Base-by-base conservation (phyloP, 2,797 vertebrate species). In the Epinephelus coioides region DNA sequence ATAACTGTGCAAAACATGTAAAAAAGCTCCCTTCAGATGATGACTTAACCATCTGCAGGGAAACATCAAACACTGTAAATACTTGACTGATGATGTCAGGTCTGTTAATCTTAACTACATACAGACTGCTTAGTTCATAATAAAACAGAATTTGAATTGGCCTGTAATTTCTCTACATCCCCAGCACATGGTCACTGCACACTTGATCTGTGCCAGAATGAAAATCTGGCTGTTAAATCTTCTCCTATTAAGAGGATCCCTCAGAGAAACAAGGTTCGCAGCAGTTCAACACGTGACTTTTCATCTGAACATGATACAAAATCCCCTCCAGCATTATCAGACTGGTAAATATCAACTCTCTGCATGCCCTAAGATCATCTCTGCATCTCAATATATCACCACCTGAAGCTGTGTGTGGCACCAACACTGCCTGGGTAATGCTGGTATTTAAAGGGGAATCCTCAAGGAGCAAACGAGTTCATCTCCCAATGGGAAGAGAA, bases 401-500 rank as follows among this genome's bases (percentile, higher is more conserved):
- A 81, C 81, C 84, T 78, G 67, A 73, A 82, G 82, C 82, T 61
- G 78, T 79, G 72, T 7, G 4, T 73, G 83, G 80, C 76, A 73
- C 76, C 19, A 7, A 6, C 13, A 12, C 51, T 72, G 78, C 64
- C 78, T 79, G 27, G 15, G 13, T 66, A 74, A 69, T 34, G 77
- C 55, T 88, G 86, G 43, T 73, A 83, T 86, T 88, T 86, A 80
- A 30, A 85, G 34, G 55, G 44, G 23, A 76, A 67, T 79, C 76
- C 81, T 80, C 19, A 38, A 81, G 73, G 78, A 81, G 76, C 59
- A 69, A 63, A 83, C 25, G 21, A 67, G 53, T 54, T 54, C 30
- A 62, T 62, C 61, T 51, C 74, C 46, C 79, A 44, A 6, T 1
- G 15, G 61, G 78, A 30, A 19, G n/a, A 27, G 50, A 10, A 17